Evolutionary conservation across 2,888 invertebrate species (phyloP), one percentile per base, ranked within the genome.

Genomic region (Eupithecia subumbrata): DNA sequence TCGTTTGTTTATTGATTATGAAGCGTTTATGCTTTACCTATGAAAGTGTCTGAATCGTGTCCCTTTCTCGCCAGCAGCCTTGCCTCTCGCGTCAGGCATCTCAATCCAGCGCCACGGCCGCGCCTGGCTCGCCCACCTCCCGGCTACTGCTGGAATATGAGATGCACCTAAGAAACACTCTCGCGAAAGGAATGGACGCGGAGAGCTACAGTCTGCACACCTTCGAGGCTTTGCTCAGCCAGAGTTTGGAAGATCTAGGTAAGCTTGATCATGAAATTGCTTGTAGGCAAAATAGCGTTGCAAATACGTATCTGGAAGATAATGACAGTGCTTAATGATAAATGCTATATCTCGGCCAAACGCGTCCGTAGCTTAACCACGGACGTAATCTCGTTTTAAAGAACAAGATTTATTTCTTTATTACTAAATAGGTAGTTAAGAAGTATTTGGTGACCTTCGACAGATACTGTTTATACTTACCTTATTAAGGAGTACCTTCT

Each of bases 161-260:
- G 95, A 98, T 98, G 97, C 98, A 98, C 90, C 96, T 98, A 75
- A 95, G 98, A 79, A 98, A 98, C 89, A 98, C 98, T 0, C 94
- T 98, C 79, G 98, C 98, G 80, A 98, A 98, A 91, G 98, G 98
- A 82, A 98, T 98, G 98, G 98, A 98, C 86, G 98, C 98, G 11
- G 98, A 98, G 92, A 98, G 98, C 89, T 98, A 98, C 92, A 98
- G 98, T 89, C 95, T 98, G 82, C 98, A 98, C 88, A 98, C 98
- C 1, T 98, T 98, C 87, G 98, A 98, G 93, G 98, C 98, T 75
- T 95, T 98, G 78, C 95, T 98, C 79, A 98, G 98, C 72, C 98
- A 98, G 93, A 98, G 98, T 94, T 98, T 98, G 98, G 98, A 98
- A 92, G 98, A 98, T 95, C 95, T 98, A 93, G 98, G 98, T 98